Base-by-base conservation (phyloP, 1,140 invertebrate species). In the Semibalanus balanoides region DNA sequence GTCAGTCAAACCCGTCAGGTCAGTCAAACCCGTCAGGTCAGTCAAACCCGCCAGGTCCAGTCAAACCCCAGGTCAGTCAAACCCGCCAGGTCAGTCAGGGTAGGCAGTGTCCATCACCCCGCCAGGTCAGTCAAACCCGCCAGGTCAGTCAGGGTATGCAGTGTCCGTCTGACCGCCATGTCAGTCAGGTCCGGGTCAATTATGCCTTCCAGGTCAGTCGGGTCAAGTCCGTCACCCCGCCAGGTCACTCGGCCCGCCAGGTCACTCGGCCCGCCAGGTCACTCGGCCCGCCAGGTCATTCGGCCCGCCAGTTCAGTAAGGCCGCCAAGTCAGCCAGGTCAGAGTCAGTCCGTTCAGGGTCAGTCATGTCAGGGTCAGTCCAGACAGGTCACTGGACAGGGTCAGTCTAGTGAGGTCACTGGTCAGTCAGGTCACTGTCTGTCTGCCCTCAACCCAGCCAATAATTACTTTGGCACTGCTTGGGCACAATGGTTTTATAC, bases 11-110 rank as follows among this genome's bases (percentile, higher is more conserved):
- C 35, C 17, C 35, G 35, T 40, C 35, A 40, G 35, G 35, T 40
- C 35, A 40, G 35, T 40, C 35, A 7, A 40, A 5, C 35, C 91
- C 94, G 83, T 90, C 93, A 86, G 91, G 91, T 87, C 79, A 80
- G 84, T 82, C 79, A 40, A 7, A 22, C 11, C n/a, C n/a, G n/a
- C n/a, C n/a, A n/a, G n/a, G 3, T 11, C 51, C 7, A 1, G 1
- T 64, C 1, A 77, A 17, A 17, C 22, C 51, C 51, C 14, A 7
- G 22, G 22, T 64, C 51, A 64, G 11, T 64, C 1, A 17, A 17
- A 19, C 22, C 22, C 51, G 9, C 22, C 51, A 11, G 51, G 51
- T 64, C 51, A 64, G 51, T 64, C 11, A 3, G 14, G n/a, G n/a
- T 19, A 7, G 7, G 7, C 51, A 11, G 51, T 64, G 51, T 64